Base-by-base conservation (phyloP, 2,888 invertebrate species). In the Pemphredon lugubris region DNA sequence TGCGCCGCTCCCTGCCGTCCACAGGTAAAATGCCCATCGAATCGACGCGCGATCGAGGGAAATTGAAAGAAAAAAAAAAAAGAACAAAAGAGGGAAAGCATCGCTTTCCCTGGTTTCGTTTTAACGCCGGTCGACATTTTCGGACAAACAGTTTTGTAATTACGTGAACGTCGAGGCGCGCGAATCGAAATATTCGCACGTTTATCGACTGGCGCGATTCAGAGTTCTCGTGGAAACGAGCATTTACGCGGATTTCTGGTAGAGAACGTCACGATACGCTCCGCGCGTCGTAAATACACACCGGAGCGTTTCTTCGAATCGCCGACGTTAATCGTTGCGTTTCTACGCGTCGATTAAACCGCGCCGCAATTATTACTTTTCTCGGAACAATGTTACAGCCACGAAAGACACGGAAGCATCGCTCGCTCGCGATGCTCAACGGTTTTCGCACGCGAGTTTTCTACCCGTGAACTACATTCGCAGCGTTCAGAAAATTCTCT, bases 401-500 rank as follows among this genome's bases (percentile, higher is more conserved):
- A 40, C 18, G 48, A 26, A 48, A 50, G n/a, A n/a, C n/a, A n/a
- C n/a, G n/a, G n/a, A n/a, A n/a, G n/a, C n/a, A n/a, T n/a, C n/a
- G 18, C 34, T 20, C n/a, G 2, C 13, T 9, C 18, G 14, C 26
- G 7, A 3, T 14, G 14, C 2, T 16, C 13, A 14, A 9, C 11
- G 9, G 11, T 30, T 37, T 58, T 45, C n/a, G 21, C 32, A 20
- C 51, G 42, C 51, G 48, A 40, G 40, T 51, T 54, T 47, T 51
- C 67, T 18, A 39, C 37, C 47, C 26, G 37, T 13, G 44, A 42
- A 30, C 60, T 65, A 39, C 51, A 48, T 66, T 71, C 47, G 54
- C 55, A 32, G 53, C 57, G 37, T 16, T n/a, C 57, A 51, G 37
- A 58, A 50, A 73, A 63, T 44, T 40, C 40, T 58, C 57, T 64